Conservation (phyloP, 2,113 vertebrate species). For the Circaetus cinerascens region DNA sequence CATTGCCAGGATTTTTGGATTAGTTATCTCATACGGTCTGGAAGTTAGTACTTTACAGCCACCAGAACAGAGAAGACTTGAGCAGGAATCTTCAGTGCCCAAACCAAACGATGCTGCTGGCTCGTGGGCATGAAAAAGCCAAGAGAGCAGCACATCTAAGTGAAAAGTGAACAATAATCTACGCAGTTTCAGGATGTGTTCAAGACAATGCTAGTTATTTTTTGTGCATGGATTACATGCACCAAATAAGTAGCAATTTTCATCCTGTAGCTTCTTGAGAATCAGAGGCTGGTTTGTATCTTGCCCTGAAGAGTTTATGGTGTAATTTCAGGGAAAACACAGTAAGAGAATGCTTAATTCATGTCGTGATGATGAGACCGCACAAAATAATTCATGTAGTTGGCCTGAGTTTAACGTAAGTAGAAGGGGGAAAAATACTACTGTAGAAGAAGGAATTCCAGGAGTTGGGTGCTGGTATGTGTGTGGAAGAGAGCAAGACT, state of each 20-base stretch:
- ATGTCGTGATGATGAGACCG: background rate
- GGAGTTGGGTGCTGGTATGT: background rate
- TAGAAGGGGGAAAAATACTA: background rate
- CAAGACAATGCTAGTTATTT: background rate
- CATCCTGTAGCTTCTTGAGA: background rate
- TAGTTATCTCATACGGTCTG: background rate
- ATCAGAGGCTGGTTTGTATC: background rate
- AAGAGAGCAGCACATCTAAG: background rate
- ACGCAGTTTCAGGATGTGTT: background rate
- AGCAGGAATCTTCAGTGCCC: background rate
- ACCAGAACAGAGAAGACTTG: background rate
- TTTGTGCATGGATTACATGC: background rate
- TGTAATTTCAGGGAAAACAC: background rate
- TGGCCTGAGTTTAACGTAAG: background rate
- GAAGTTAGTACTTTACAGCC: background rate
- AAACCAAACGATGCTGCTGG: background rate
- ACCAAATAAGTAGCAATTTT: background rate
- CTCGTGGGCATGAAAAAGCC: background rate
- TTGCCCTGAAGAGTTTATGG: background rate
- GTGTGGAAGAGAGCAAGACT: background rate
- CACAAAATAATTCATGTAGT: background rate
- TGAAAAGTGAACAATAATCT: background rate
- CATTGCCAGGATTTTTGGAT: background rate
- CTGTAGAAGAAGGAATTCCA: background rate
- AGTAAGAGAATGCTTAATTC: background rate